phyloP scores from a whole-genome alignment of 2,797 vertebrate genomes.

The Streptopelia turtur region DNA sequence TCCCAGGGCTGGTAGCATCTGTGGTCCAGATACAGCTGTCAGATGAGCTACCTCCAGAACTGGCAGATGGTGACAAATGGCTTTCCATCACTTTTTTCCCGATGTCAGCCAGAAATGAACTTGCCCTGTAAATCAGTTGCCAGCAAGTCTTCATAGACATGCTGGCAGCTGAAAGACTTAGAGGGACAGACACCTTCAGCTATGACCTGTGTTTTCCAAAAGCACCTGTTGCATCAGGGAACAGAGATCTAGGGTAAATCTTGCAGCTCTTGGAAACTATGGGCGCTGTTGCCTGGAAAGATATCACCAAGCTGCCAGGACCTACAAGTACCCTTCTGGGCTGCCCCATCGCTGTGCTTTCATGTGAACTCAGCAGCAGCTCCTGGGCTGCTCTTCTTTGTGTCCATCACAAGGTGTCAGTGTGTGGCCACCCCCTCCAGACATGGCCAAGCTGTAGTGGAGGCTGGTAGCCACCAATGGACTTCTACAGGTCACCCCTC shows the following conservation, averaged over 20 bases:
- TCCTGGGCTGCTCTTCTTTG: neutral
- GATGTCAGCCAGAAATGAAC: neutral
- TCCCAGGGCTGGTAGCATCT: neutral
- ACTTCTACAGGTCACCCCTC: neutral
- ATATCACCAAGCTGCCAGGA: neutral
- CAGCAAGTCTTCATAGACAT: neutral
- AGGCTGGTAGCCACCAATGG: neutral
- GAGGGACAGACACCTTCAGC: neutral
- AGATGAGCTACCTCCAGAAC: neutral
- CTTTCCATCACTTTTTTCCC: neutral
- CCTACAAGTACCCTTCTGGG: neutral
- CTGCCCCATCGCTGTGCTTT: neutral
- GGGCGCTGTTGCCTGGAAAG: neutral
- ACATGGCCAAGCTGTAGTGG: neutral
- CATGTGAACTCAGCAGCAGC: neutral
- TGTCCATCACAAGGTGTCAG: slow-evolving; percentile 62
- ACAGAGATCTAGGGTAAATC: neutral
- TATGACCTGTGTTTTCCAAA: neutral
- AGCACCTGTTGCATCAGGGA: neutral
- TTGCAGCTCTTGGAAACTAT: accelerated
- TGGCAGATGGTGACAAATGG: neutral
- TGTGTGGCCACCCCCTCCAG: neutral
- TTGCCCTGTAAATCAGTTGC: neutral
- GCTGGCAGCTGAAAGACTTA: neutral
- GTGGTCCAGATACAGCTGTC: neutral